Evolutionary conservation across 1,140 invertebrate species (phyloP).

Genomic region (Hypsibius dujardini): DNA sequence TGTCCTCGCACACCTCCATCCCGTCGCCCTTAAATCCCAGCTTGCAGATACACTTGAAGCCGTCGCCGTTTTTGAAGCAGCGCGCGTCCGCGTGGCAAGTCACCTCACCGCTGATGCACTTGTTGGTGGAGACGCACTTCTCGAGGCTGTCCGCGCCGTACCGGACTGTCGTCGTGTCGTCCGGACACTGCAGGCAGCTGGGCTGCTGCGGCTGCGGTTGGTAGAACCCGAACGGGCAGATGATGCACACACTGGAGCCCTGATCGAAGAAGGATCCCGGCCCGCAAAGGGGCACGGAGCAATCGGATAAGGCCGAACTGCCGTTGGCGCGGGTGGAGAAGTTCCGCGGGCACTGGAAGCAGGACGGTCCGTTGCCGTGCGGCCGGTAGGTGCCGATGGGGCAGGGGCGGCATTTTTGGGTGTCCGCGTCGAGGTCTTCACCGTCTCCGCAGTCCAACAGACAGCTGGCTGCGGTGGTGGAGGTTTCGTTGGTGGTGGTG

Average conservation of each 20-base stretch:
- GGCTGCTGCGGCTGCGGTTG: slow-evolving; percentile 69
- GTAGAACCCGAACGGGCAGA: slow-evolving; percentile 78
- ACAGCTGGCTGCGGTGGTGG: background rate
- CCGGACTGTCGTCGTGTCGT: slow-evolving; percentile 72
- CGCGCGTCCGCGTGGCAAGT: slow-evolving; percentile 72
- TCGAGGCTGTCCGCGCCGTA: slow-evolving; percentile 40
- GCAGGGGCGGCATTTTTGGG: too few relatives aligned
- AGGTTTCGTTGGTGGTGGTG: slow-evolving; percentile 55
- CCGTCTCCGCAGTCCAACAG: slow-evolving; percentile 22
- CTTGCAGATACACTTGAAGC: slow-evolving; percentile 81
- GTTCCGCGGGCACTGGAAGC: too few relatives aligned
- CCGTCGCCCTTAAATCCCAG: slow-evolving; percentile 65
- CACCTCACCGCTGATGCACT: slow-evolving; percentile 44
- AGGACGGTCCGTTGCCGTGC: too few relatives aligned
- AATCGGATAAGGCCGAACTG: too few relatives aligned
- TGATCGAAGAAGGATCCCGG: too few relatives aligned
- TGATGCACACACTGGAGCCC: too few relatives aligned
- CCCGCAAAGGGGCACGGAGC: too few relatives aligned
- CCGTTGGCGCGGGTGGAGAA: too few relatives aligned
- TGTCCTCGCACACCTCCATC: slow-evolving; percentile 43
- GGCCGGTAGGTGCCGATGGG: too few relatives aligned
- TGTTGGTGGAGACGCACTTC: slow-evolving; percentile 23
- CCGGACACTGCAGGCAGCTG: slow-evolving; percentile 69
- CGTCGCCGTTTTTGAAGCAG: slow-evolving; percentile 62
- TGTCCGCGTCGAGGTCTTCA: too few relatives aligned